Base-by-base conservation (phyloP, 2,797 vertebrate genomes). In the Okamejei kenojei region DNA sequence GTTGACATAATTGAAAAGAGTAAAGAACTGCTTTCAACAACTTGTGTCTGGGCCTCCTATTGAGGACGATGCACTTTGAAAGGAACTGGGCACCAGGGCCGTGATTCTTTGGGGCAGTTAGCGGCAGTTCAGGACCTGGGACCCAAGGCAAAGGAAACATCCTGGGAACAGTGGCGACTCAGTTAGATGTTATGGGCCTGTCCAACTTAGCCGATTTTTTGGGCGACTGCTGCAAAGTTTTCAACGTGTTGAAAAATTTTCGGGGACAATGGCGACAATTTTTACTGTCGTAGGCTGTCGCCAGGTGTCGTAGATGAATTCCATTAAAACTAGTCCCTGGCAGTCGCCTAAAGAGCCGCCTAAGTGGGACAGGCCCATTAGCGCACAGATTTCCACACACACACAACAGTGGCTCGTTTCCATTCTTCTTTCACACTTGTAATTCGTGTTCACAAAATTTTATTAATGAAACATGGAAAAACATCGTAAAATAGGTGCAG, bases 61-160 rank as follows among this genome's bases (percentile, higher is more conserved):
- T 93, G 93, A 93, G 21, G 94, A 94, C 94, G 93, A 94, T 91
- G 80, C 93, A 93, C 92, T 94, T 93, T 96, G 96, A 97, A 96
- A 96, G 96, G 93, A 96, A 95, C 95, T 96, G 97, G 96, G 96
- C 96, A 96, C 91, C 11, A 94, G 81, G 0, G 26, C 94, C 88
- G 93, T 94, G 95, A 96, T 95, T 96, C 95, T 95, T 95, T 95
- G 93, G 90, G 74, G 21, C 45, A 92, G 38, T 74, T 71, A 92
- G 68, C 54, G 71, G 90, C 90, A 92, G 90, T 92, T 92, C 65
- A 54, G 45, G 90, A 92, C 68, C 90, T 26, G 54, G 45, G 90
- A 92, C 68, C 90, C 15, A 74, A 38, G 71, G 65, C 90, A 92
- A 71, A 92, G 90, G 68, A 76, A 61, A 74, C 90, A 92, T 68